Percentiles rank a stretch among this genome's conserved stretches.
These are phyloP conservation scores for Xiphorhynchus elegans DNA, from an alignment of 2,113 vertebrate species.

Conservation along the genomic window DNA sequence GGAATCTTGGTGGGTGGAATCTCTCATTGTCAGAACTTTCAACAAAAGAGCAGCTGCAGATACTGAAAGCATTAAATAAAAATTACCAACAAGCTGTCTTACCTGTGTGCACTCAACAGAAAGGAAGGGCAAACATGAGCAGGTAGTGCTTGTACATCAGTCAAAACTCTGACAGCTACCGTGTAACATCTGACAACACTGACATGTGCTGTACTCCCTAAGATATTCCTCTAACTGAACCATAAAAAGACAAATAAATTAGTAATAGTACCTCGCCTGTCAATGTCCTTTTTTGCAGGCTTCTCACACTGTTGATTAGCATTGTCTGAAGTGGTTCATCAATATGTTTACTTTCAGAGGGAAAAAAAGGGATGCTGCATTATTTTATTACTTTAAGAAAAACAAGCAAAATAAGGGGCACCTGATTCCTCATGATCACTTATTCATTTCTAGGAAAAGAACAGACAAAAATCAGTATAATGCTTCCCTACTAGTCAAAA, in stretches of 20 bases:
- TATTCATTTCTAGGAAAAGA: slow-evolving; percentile 25
- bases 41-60: slow-evolving; percentile 67
- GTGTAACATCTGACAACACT: slow-evolving; percentile 85
- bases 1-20: slow-evolving; percentile 60
- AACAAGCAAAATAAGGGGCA: background rate
- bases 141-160: slow-evolving; percentile 82
- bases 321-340: slow-evolving; percentile 64
- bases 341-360: slow-evolving; percentile 38
- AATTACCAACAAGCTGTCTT: slow-evolving; percentile 84
- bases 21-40: slow-evolving; percentile 75
- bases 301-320: slow-evolving; percentile 72
- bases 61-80: slow-evolving; percentile 77
- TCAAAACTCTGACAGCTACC: slow-evolving; percentile 87
- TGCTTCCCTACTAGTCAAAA: slow-evolving; percentile 47
- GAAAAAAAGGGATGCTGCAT: background rate
- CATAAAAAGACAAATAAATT: slow-evolving; percentile 90
- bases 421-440: background rate
- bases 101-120: slow-evolving; percentile 78
- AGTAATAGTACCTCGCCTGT: slow-evolving; percentile 86
- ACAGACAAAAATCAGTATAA: slow-evolving; percentile 60
- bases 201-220: slow-evolving; percentile 77
- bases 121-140: slow-evolving; percentile 84
- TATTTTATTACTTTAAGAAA: slow-evolving; percentile 24
- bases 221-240: slow-evolving; percentile 81
- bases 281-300: slow-evolving; percentile 75